Percentiles rank a stretch among this genome's conserved stretches.
phyloP scores from a whole-genome alignment of 2,888 invertebrate genomes.

The Calameuta pallipes region DNA sequence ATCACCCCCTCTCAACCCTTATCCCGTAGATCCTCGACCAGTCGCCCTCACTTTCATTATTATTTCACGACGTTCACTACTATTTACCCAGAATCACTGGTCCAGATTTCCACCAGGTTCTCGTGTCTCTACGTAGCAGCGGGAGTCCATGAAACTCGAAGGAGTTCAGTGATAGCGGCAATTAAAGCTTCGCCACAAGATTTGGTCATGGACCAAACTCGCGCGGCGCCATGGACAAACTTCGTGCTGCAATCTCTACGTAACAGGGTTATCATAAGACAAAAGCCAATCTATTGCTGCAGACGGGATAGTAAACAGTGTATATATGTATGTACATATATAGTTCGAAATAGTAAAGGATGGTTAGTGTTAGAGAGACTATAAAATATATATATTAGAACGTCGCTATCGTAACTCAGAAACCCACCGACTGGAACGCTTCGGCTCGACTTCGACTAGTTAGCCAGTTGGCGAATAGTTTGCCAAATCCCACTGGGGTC shows the following conservation, averaged over 20 bases:
- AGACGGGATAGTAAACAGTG: not conserved
- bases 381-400: not conserved
- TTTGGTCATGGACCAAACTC: not conserved
- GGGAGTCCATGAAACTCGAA: not conserved
- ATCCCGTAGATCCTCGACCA: not conserved
- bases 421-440: not conserved
- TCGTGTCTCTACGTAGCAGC: not conserved
- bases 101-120: not conserved
- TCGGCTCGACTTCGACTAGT: not conserved
- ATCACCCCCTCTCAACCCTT: slow-evolving; percentile 18
- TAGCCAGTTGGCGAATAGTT: not conserved
- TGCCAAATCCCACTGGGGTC: not conserved
- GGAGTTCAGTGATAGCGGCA: not conserved
- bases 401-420: not conserved
- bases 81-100: not conserved
- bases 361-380: not conserved
- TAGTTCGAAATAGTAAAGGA: not conserved
- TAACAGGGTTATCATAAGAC: not conserved
- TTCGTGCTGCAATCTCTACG: not conserved
- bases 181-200: not conserved
- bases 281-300: not conserved
- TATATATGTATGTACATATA: not conserved
- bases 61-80: not conserved
- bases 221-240: not conserved
- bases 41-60: slow-evolving; percentile 17